Evolutionary conservation across 1,140 invertebrate genomes (phyloP), one percentile per base, ranked within the genome.

Genomic region (Habropoda laboriosa): DNA sequence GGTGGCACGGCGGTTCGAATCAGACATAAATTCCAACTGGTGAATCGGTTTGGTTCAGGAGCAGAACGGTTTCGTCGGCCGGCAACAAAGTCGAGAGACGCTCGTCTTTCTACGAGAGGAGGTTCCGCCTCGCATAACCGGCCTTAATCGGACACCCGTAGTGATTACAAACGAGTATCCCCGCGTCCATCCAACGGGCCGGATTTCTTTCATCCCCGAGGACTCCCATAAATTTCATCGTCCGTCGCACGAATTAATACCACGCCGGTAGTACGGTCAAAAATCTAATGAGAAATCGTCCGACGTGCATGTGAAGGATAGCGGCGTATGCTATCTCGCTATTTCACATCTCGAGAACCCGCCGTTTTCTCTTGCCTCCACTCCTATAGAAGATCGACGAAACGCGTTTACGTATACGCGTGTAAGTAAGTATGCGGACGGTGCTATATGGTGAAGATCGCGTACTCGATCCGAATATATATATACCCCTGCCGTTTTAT

Each of bases 251-350:
- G 79, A 81, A 81, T 81, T 81, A 81, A 81, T 81, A 76, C 79
- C 61, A 16, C 32, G 55, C 27, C 32, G 47, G 38, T 47, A 53
- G 55, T 30, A 35, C 79, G 49, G 40, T 77, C 74, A 87, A 83
- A 87, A 87, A 86, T 87, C 79, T 79, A 81, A 87, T 86, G 86
- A 86, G 83, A 81, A 85, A 86, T 86, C 73, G 77, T 63, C 73
- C 80, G 83, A 70, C 71, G 57, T 42, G 76, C 27, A n/a, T n/a
- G 76, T 82, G 83, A 85, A 80, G 64, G 67, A 85, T 82, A 66
- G 67, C 67, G 5, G n/a, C 16, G 71, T 67, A 72, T 38, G 61
- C 67, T 79, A 79, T 76, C 76, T 61, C 32, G 70, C 75, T 60
- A 75, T 84, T 79, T 70, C 49, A 61, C 51, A 42, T 75, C 61